Evolutionary conservation across 1,140 invertebrate genomes (phyloP), one percentile per base, ranked within the genome.

Genomic region (Ceratoteleas bidentatus): DNA sequence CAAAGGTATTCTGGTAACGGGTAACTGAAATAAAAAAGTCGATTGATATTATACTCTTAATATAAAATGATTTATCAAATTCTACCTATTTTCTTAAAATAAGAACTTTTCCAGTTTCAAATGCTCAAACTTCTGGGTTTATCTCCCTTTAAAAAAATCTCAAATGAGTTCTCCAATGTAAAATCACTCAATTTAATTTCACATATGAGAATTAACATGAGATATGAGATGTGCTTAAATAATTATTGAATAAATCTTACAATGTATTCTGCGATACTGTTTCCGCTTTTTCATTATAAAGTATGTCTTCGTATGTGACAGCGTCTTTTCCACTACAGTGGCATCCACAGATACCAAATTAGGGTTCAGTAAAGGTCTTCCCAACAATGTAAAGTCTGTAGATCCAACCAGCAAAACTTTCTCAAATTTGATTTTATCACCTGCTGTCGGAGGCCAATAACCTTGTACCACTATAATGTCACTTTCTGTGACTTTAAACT

Each of bases 271-370:
- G 87, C 93, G 94, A 85, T 92, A 96, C 77, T 96, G 95, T 91
- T 97, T 96, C 88, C 96, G 94, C 81, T 93, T 92, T 83, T 93
- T 95, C 87, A 96, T 95, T 15, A 93, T 93, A 86, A 97, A 97
- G 85, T 94, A 92, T 56, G 95, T 95, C 87, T 95, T 96, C 0
- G 95, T 96, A 82, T 97, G 94, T 0, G 96, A 96, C 0, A 98
- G 90, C 0, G 96, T 96, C 90, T 98, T 98, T 79, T 98, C 97
- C 53, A 99, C 95, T 6, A 99, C 94, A 36, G 96, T 98, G 0
- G 96, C 97, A 75, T 96, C 94, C 0, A 99, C 93, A 54, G 92
- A 91, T 0, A 97, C 96, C 34, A 96, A 88, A 54, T 95, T 95
- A 32, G 92, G 92, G 87, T 96, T 94, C 7, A 98, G 90, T 11